Conservation (phyloP, 92 coral and sea anemone genomes). For the Zoanthus gigantus region DNA sequence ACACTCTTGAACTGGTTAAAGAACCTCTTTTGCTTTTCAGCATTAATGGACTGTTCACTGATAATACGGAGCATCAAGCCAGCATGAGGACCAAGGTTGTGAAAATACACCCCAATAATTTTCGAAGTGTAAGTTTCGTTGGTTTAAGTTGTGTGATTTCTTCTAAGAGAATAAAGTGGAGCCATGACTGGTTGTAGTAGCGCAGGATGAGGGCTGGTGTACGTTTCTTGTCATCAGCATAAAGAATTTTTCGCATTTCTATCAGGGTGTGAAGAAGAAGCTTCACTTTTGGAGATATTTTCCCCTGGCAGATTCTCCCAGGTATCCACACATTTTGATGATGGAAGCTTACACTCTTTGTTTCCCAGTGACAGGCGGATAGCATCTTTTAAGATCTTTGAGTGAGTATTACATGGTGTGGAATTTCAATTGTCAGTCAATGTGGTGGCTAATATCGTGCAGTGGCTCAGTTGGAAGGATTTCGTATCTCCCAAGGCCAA, state of each 20-base stretch:
- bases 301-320: not conserved
- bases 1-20: conserved; percentile 61
- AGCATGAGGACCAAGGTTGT: not conserved
- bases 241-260: not conserved
- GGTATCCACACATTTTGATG: conserved; percentile 3
- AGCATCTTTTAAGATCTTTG: conserved; percentile 21
- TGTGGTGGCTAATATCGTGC: conserved; percentile 48
- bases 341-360: conserved; percentile 25
- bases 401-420: conserved; percentile 25
- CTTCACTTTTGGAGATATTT: not conserved
- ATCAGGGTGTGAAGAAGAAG: not conserved
- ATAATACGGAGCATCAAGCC: conserved; percentile 2
- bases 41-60: conserved; percentile 67
- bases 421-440: conserved; percentile 39
- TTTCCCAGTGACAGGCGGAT: conserved; percentile 24
- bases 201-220: not conserved
- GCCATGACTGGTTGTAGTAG: not conserved
- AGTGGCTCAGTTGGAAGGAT: conserved; percentile 44
- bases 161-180: too few relatives aligned
- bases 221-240: not conserved
- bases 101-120: not conserved
- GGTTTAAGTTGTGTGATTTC: too few relatives aligned
- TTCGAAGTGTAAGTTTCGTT: too few relatives aligned
- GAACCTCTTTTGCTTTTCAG: conserved; percentile 61
- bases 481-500: conserved; percentile 36